Conservation (phyloP, 2,888 invertebrate species). For the Pandemis heparana region DNA sequence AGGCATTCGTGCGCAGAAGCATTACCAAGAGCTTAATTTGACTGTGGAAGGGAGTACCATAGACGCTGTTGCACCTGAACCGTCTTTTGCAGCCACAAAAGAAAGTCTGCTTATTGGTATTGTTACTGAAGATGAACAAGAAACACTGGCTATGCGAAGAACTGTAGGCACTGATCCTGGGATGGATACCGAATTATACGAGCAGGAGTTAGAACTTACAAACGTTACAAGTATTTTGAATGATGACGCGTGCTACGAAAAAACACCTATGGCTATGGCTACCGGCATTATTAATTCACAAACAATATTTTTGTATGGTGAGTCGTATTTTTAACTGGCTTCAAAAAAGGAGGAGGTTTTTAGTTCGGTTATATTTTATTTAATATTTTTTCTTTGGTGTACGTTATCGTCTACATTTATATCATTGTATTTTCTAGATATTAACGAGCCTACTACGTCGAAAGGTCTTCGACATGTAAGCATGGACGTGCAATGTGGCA, state of each 20-base stretch:
- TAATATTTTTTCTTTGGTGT: neutral
- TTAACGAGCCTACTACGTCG: conserved; percentile 81
- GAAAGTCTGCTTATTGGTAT: conserved; percentile 21
- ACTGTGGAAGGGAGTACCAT: conserved; percentile 14
- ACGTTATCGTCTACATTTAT: neutral
- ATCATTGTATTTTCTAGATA: conserved; percentile 61
- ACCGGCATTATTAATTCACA: conserved; percentile 61
- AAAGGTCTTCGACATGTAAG: conserved; percentile 74
- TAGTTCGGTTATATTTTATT: too few species aligned
- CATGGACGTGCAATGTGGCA: conserved; percentile 77
- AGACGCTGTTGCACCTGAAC: conserved; percentile 13
- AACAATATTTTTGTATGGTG: conserved; percentile 75
- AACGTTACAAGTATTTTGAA: conserved; percentile 58
- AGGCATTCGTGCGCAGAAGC: conserved; percentile 47
- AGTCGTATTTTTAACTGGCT: neutral
- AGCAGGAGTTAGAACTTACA: conserved; percentile 44
- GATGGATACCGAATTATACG: conserved; percentile 12
- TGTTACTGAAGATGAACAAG: neutral
- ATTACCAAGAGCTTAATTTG: conserved; percentile 8
- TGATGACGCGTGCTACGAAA: conserved; percentile 55
- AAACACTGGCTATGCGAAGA: conserved; percentile 28
- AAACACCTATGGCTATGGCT: conserved; percentile 51
- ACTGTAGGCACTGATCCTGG: conserved; percentile 26
- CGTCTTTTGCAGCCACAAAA: conserved; percentile 59
- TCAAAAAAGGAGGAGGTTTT: too few species aligned